Conservation (phyloP, 92 coral and sea anemone species). For the Blastomussa wellsi region DNA sequence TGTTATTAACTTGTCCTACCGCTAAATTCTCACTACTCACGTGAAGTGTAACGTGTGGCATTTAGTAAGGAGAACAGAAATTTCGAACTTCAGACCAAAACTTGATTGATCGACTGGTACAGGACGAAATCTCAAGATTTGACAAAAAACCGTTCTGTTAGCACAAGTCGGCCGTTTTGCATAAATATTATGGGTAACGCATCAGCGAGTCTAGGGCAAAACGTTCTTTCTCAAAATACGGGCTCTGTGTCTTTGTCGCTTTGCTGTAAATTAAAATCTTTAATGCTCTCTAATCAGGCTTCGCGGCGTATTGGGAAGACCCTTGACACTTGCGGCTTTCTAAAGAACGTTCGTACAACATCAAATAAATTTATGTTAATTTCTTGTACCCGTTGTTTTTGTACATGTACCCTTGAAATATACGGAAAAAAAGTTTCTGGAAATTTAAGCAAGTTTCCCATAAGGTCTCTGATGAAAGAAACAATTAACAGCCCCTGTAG, state of each 20-base stretch:
- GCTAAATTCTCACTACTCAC: neutral
- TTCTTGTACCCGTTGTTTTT: neutral
- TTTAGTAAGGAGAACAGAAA: neutral
- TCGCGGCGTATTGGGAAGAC: neutral
- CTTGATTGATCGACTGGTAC: neutral
- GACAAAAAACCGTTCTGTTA: neutral
- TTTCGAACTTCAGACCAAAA: neutral
- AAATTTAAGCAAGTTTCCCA: neutral
- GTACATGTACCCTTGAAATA: neutral
- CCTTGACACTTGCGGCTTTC: slow-evolving; percentile 4
- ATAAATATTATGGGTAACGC: neutral
- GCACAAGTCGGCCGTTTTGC: neutral
- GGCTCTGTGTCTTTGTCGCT: neutral
- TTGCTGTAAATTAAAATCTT: neutral
- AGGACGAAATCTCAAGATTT: neutral
- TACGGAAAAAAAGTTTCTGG: neutral
- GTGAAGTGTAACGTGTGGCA: neutral
- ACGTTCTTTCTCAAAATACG: neutral
- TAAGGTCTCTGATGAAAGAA: neutral
- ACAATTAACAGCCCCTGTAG: neutral
- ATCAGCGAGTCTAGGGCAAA: neutral
- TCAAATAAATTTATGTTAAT: neutral
- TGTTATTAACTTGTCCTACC: neutral
- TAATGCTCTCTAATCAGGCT: neutral
- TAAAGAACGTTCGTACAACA: neutral